phyloP scores from a whole-genome alignment of 2,888 invertebrate genomes.

The Nemurella pictetii region DNA sequence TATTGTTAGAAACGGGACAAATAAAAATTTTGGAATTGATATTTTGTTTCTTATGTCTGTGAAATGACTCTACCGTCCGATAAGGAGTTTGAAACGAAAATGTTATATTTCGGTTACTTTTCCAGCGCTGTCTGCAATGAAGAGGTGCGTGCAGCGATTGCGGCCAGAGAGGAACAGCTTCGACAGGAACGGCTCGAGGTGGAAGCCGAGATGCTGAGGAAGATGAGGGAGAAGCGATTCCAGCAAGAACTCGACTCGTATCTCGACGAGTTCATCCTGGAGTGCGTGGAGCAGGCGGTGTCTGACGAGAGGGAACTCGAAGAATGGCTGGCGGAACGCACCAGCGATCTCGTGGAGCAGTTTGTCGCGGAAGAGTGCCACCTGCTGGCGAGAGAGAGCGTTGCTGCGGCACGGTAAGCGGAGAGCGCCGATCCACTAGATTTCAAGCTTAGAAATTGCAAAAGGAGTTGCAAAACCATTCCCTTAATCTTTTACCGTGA shows the following conservation, averaged over 20 bases:
- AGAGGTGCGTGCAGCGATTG: background rate
- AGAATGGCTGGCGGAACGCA: background rate
- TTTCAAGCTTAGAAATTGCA: too few relatives aligned
- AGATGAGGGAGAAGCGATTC: slow-evolving; percentile 2
- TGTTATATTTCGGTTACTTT: background rate
- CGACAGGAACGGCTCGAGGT: background rate
- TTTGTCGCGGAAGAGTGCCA: slow-evolving; percentile 9
- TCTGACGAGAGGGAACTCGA: background rate
- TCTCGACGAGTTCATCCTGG: background rate
- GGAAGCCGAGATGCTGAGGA: slow-evolving; percentile 17
- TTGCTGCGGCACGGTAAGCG: background rate
- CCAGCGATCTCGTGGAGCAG: background rate
- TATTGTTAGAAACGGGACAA: too few relatives aligned
- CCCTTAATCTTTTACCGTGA: too few relatives aligned
- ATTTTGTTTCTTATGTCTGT: too few relatives aligned
- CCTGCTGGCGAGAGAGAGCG: background rate
- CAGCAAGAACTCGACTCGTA: background rate
- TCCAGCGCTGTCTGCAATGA: background rate
- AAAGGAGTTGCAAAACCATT: too few relatives aligned
- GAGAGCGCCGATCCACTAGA: too few relatives aligned
- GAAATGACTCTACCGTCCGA: too few relatives aligned
- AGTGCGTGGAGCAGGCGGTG: slow-evolving; percentile 1
- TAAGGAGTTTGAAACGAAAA: background rate
- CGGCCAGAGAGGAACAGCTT: background rate
- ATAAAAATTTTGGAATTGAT: too few relatives aligned